Evolutionary conservation across 2,888 invertebrate species (phyloP).

Genomic region (Euplagia quadripunctaria): DNA sequence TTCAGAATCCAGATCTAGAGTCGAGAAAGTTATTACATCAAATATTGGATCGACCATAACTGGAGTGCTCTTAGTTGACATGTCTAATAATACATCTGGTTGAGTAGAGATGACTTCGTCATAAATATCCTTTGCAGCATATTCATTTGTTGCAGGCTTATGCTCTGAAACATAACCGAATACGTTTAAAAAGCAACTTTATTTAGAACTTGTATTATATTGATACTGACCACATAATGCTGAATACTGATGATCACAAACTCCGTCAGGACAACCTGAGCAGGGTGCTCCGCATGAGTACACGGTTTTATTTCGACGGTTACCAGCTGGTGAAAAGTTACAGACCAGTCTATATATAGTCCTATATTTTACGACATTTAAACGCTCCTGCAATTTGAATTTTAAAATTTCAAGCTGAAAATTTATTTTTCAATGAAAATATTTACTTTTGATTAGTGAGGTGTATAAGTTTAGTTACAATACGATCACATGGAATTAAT

Average conservation of each 20-base stretch:
- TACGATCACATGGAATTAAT: too few relatives aligned
- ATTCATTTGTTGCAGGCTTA: neutral
- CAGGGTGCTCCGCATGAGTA: slow-evolving; percentile 72
- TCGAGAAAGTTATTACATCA: slow-evolving; percentile 14
- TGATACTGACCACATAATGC: slow-evolving; percentile 69
- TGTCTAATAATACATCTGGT: neutral
- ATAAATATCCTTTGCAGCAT: slow-evolving; percentile 17
- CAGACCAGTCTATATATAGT: slow-evolving; percentile 78
- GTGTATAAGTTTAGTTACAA: too few relatives aligned
- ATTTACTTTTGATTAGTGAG: too few relatives aligned
- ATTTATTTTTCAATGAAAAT: neutral
- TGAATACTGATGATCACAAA: slow-evolving; percentile 63
- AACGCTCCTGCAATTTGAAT: slow-evolving; percentile 57
- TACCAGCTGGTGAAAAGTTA: slow-evolving; percentile 78
- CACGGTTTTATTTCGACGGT: slow-evolving; percentile 62
- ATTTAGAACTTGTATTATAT: neutral
- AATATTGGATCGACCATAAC: slow-evolving; percentile 8
- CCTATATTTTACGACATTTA: slow-evolving; percentile 56
- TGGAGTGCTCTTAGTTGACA: slow-evolving; percentile 4
- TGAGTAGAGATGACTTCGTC: slow-evolving; percentile 1
- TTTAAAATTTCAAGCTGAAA: neutral
- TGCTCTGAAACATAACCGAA: slow-evolving; percentile 15
- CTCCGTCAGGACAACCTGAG: slow-evolving; percentile 64
- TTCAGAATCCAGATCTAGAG: slow-evolving; percentile 6
- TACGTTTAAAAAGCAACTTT: neutral